phyloP scores from a whole-genome alignment of 2,888 invertebrate species.

The Leucophenga maculata region DNA sequence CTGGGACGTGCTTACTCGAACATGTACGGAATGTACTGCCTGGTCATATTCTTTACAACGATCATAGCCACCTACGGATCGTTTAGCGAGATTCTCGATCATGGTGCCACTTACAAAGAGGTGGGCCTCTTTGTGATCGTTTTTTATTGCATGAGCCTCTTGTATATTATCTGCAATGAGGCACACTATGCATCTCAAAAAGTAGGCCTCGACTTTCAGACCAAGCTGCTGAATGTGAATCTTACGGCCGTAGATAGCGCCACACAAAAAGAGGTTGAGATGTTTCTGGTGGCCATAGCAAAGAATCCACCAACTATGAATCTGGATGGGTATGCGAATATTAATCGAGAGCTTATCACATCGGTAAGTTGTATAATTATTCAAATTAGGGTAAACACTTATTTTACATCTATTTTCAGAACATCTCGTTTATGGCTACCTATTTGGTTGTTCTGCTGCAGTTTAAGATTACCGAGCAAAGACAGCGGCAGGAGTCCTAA shows the following conservation, averaged over 20 bases:
- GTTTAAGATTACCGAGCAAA: slow-evolving; percentile 77
- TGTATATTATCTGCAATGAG: slow-evolving; percentile 83
- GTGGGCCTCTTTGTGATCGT: slow-evolving; percentile 81
- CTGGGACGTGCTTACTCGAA: slow-evolving; percentile 82
- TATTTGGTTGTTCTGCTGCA: slow-evolving; percentile 83
- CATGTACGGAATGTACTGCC: slow-evolving; percentile 83
- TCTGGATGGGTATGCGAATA: slow-evolving; percentile 81
- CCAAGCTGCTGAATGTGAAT: slow-evolving; percentile 79
- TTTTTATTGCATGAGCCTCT: slow-evolving; percentile 80
- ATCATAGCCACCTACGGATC: slow-evolving; percentile 82
- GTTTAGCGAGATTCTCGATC: slow-evolving; percentile 81
- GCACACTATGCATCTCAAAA: slow-evolving; percentile 80
- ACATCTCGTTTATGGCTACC: slow-evolving; percentile 81
- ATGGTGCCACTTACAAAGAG: slow-evolving; percentile 81
- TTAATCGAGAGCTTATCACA: slow-evolving; percentile 80
- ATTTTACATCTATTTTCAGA: slow-evolving; percentile 70
- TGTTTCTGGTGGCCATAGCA: slow-evolving; percentile 82
- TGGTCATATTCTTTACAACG: slow-evolving; percentile 82
- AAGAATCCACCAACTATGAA: slow-evolving; percentile 86
- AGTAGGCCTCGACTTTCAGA: slow-evolving; percentile 78
- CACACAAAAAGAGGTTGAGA: slow-evolving; percentile 80
- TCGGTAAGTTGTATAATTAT: slow-evolving; percentile 73
- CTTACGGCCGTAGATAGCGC: slow-evolving; percentile 78
- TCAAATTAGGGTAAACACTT: background rate
- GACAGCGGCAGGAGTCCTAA: slow-evolving; percentile 41